These are phyloP conservation scores for Lacerta bilineata DNA, from an alignment of 2,797 vertebrate genomes.

Conservation along the genomic window DNA sequence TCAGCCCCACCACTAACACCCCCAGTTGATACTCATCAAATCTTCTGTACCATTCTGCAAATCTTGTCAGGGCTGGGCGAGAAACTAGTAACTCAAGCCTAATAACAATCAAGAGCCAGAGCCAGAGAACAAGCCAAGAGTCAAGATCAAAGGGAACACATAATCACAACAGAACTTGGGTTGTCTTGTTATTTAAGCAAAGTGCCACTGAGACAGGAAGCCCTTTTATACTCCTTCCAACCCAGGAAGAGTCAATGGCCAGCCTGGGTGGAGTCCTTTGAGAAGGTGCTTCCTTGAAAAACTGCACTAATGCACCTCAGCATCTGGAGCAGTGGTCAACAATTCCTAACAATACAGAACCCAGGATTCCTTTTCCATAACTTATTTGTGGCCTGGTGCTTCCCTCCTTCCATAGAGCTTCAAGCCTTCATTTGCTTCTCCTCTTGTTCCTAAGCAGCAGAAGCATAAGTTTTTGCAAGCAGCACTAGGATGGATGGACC, in stretches of 20 bases:
- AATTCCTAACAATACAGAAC: no score
- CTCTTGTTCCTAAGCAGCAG: background rate
- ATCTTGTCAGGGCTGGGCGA: background rate
- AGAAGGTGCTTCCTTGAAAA: background rate
- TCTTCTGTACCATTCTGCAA: background rate
- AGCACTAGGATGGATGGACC: background rate
- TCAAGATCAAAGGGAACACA: no score
- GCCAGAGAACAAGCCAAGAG: no score
- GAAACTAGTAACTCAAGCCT: no score
- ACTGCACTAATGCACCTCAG: background rate
- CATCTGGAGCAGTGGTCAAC: background rate
- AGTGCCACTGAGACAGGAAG: background rate
- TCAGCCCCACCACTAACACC: background rate
- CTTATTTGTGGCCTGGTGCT: background rate
- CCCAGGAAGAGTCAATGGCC: background rate
- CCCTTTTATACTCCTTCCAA: background rate
- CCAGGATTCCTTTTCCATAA: background rate
- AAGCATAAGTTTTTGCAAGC: background rate
- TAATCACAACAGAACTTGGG: no score
- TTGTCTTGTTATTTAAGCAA: no score
- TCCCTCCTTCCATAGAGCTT: background rate
- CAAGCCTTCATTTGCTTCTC: background rate
- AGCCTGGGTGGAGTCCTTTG: no score
- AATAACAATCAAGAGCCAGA: no score
- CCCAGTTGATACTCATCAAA: background rate